Base-by-base conservation (phyloP, 2,888 invertebrate genomes). In the Trachelus stipa region DNA sequence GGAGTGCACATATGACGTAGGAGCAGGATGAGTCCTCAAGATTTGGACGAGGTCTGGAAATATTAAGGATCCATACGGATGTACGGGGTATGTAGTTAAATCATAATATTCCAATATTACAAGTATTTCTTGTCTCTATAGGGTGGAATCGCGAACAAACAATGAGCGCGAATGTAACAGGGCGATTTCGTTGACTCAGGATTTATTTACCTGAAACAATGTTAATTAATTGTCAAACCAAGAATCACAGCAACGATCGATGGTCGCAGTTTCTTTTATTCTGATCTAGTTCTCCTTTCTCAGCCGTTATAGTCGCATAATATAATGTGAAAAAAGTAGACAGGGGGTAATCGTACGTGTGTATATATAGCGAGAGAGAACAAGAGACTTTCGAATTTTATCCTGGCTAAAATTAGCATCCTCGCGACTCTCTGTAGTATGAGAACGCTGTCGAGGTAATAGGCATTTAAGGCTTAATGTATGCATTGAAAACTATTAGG, bases 401-500 rank as follows among this genome's bases (percentile, higher is more conserved):
- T 71, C n/a, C 31, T 12, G 76, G 80, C 79, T 84, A 82, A 88
- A 86, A 88, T 88, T 88, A 88, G 83, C 86, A 87, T 88, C 82
- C 79, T 73, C 33, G 81, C 74, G 74, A 77, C 34, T 79, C 81
- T 80, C 76, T 84, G 83, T 85, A 83, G 81, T 77, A 40, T 77
- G 80, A 86, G 85, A 85, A 86, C 85, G 82, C 82, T 83, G 85
- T 82, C 83, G 77, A 83, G 84, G 82, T 87, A 87, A 87, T 86
- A 84, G 87, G 83, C 87, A 84, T 88, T 89, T 87, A 85, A 84
- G 84, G 84, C 83, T 86, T 89, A 88, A 89, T 89, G 87, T 89
- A 89, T 89, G 89, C 88, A 89, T 88, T 88, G 89, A 89, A 89
- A 89, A 88, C 88, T 88, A 89, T 89, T 88, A 89, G 88, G 85